A percentile compares a stretch with the other conserved stretches of the same genome.
These are phyloP conservation scores for Luidia sarsii DNA, from an alignment of 53 echinoderm and acorn worm species.

Conservation along the genomic window DNA sequence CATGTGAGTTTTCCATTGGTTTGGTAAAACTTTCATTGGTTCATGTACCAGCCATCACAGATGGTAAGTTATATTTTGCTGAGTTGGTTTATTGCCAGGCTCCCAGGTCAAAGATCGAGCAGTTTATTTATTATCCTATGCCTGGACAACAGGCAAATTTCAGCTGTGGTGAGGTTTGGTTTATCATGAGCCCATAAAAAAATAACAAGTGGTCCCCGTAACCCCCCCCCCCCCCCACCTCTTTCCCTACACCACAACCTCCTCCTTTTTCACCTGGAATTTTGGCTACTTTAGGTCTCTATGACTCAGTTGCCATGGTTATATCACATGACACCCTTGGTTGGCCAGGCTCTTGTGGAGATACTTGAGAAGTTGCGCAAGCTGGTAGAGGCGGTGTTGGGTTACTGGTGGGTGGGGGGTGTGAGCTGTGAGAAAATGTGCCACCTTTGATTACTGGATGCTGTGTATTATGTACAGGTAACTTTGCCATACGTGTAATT, in stretches of 20 bases:
- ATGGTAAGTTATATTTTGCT: neutral
- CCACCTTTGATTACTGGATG: slow-evolving; percentile 4
- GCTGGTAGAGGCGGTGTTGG: slow-evolving; percentile 7
- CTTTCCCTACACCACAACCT: neutral
- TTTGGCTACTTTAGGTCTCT: neutral
- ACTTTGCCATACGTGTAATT: too few species aligned
- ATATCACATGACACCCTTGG: too few species aligned
- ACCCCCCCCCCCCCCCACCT: too few species aligned
- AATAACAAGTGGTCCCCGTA: too few species aligned
- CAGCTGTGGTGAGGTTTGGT: neutral
- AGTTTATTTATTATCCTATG: slow-evolving; percentile 37
- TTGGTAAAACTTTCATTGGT: too few species aligned
- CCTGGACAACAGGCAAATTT: neutral
- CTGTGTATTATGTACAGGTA: too few species aligned
- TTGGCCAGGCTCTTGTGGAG: too few species aligned
- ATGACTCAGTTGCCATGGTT: slow-evolving; percentile 32
- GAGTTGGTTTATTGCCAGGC: neutral
- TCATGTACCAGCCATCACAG: too few species aligned
- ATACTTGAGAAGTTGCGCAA: too few species aligned
- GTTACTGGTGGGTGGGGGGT: slow-evolving; percentile 9
- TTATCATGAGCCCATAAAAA: neutral
- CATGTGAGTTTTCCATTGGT: too few species aligned
- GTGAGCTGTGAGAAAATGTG: slow-evolving; percentile 13
- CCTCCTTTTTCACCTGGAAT: neutral
- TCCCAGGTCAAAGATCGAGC: slow-evolving; percentile 5